Percentiles rank a stretch among this genome's conserved stretches.
These are phyloP conservation scores for Coendou prehensilis DNA, from an alignment of 2,797 vertebrate species.

Conservation along the genomic window DNA sequence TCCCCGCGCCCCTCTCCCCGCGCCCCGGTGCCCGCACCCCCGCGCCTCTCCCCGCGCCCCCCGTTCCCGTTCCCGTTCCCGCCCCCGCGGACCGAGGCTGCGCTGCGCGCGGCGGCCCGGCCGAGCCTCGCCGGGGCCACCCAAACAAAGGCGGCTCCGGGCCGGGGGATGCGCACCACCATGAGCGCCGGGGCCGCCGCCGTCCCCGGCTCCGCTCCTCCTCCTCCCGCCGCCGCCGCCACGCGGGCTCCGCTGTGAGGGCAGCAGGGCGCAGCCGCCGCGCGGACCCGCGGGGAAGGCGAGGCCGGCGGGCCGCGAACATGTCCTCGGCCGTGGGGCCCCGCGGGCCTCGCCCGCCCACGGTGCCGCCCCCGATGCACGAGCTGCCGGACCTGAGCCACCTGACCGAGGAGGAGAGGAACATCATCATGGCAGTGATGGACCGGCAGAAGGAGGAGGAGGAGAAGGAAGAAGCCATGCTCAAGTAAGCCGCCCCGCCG, in stretches of 20 bases:
- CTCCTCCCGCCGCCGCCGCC: slow-evolving; percentile 90
- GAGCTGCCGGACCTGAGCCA: slow-evolving; percentile 99
- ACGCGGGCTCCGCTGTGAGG: slow-evolving; percentile 87
- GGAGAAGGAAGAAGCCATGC: slow-evolving; percentile 98
- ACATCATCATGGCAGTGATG: slow-evolving; percentile 99
- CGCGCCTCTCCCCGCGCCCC: slow-evolving; percentile 60
- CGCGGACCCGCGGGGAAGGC: slow-evolving; percentile 77
- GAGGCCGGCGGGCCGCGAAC: slow-evolving; percentile 91
- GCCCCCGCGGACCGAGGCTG: slow-evolving; percentile 89
- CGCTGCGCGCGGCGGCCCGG: slow-evolving; percentile 90
- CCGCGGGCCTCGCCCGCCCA: slow-evolving; percentile 96
- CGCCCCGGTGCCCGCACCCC: slow-evolving; percentile 42
- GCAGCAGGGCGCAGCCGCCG: slow-evolving; percentile 88
- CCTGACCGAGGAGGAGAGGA: slow-evolving; percentile 98
- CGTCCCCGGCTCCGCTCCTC: slow-evolving; percentile 84
- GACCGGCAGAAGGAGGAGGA: slow-evolving; percentile 98
- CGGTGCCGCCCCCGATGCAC: slow-evolving; percentile 95
- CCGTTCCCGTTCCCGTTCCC: slow-evolving; percentile 51
- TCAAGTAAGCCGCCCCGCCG: slow-evolving; percentile 94
- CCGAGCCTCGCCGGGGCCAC: slow-evolving; percentile 85
- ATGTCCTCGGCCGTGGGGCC: slow-evolving; percentile 98
- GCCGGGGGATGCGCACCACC: slow-evolving; percentile 90
- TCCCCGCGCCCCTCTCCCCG: slow-evolving; percentile 64
- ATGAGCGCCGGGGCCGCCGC: slow-evolving; percentile 91
- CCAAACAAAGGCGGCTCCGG: slow-evolving; percentile 91